Evolutionary conservation across 1,140 invertebrate species (phyloP).

Genomic region (Lineus longissimus): DNA sequence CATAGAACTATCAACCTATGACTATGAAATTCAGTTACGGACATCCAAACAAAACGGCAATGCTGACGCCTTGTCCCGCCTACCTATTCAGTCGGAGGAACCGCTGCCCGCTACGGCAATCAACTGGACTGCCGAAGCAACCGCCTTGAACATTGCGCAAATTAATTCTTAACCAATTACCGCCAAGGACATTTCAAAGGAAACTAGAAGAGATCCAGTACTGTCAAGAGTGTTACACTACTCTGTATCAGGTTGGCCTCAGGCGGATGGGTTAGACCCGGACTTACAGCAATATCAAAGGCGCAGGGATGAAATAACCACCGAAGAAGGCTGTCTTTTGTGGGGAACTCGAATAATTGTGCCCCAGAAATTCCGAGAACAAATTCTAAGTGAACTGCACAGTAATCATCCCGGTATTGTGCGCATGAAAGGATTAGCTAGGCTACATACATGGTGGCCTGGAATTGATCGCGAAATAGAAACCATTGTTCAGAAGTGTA

Average conservation of each 20-base stretch:
- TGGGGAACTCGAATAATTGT: slow-evolving; percentile 31
- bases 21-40: slow-evolving; percentile 25
- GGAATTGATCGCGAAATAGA: slow-evolving; percentile 52
- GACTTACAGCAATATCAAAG: slow-evolving; percentile 19
- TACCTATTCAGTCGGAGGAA: slow-evolving; percentile 2
- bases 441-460: slow-evolving; percentile 58
- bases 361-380: slow-evolving; percentile 34
- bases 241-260: not conserved
- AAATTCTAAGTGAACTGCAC: slow-evolving; percentile 51
- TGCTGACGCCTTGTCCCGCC: slow-evolving; percentile 11
- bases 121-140: slow-evolving; percentile 13
- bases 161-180: slow-evolving; percentile 24
- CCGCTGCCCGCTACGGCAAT: too few relatives aligned
- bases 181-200: slow-evolving; percentile 22
- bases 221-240: slow-evolving; percentile 1
- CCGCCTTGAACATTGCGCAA: slow-evolving; percentile 24
- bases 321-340: slow-evolving; percentile 24
- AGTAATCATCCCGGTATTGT: slow-evolving; percentile 55
- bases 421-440: slow-evolving; percentile 56
- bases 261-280: slow-evolving; percentile 17
- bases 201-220: not conserved
- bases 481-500: slow-evolving; percentile 46
- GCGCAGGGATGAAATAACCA: slow-evolving; percentile 17
- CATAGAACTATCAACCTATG: slow-evolving; percentile 22
- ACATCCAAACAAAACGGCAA: slow-evolving; percentile 15